Conservation (phyloP, 2,888 invertebrate genomes). For the Drosophila stalkeri region DNA sequence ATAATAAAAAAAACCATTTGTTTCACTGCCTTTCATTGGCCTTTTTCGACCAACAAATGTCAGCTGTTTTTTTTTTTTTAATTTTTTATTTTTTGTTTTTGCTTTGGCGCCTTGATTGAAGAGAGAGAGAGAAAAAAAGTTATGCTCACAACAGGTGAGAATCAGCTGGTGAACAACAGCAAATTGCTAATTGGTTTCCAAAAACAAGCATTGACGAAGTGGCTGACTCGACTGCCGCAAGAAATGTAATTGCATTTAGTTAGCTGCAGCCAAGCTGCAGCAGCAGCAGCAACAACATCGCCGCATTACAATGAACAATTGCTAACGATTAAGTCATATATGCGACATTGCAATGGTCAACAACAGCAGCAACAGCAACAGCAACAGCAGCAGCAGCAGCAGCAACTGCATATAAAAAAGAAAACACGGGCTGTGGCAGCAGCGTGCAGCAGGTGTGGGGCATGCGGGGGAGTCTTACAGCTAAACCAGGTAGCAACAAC, state of each 20-base stretch:
- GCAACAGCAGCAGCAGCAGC: conserved; percentile 8
- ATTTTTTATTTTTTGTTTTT: background rate
- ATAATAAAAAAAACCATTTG: conserved; percentile 3
- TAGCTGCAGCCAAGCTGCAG: conserved; percentile 33
- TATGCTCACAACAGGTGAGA: conserved; percentile 60
- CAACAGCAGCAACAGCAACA: conserved; percentile 15
- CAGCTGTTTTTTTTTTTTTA: conserved; percentile 28
- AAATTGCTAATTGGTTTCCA: conserved; percentile 53
- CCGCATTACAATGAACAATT: conserved; percentile 70
- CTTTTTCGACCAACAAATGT: conserved; percentile 34
- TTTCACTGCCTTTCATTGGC: conserved; percentile 3
- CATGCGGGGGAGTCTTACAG: conserved; percentile 29
- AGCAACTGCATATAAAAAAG: conserved; percentile 26
- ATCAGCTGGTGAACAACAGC: conserved; percentile 55
- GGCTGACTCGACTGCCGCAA: conserved; percentile 47
- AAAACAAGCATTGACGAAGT: conserved; percentile 26
- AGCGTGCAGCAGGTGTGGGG: conserved; percentile 1
- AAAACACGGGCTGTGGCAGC: conserved; percentile 4
- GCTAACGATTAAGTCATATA: conserved; percentile 76
- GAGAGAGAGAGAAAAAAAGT: background rate
- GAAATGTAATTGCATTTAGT: conserved; percentile 68
- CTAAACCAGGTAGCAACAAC: conserved; percentile 37
- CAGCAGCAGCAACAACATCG: conserved; percentile 30
- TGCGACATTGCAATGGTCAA: conserved; percentile 55
- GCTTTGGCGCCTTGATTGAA: conserved; percentile 20